Evolutionary conservation across 2,113 vertebrate genomes (phyloP).

Genomic region (Cyprinus carpio): DNA sequence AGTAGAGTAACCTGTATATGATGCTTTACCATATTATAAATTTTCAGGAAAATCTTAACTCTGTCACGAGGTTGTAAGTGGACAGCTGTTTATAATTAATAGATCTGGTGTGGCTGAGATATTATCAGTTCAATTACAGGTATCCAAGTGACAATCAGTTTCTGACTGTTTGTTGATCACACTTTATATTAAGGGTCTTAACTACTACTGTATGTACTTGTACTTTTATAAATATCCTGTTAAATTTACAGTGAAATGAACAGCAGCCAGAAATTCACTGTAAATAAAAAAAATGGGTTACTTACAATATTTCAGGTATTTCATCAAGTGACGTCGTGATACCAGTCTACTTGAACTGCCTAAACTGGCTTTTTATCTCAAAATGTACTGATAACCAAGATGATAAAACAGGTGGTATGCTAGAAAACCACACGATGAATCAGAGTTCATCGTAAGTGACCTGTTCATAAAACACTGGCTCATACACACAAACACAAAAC

Average conservation of each 20-base stretch:
- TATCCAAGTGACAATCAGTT: constrained; percentile 10
- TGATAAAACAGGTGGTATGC: neutral
- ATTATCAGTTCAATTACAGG: neutral
- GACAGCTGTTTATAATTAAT: neutral
- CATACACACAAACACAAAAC: neutral
- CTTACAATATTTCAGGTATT: neutral
- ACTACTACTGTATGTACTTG: neutral
- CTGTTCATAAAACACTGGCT: neutral
- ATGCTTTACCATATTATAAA: neutral
- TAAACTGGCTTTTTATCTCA: neutral
- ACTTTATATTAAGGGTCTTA: neutral
- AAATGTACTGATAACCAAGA: neutral
- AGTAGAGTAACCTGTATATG: neutral
- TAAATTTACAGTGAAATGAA: neutral
- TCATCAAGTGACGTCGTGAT: neutral
- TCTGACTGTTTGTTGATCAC: neutral
- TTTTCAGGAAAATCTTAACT: neutral
- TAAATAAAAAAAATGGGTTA: neutral
- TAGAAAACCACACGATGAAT: neutral
- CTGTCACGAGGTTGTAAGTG: neutral
- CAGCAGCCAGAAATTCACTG: neutral
- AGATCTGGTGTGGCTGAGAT: neutral
- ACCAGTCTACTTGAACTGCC: neutral
- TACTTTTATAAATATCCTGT: neutral
- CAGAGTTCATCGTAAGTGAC: neutral